Base-by-base conservation (phyloP, 2,797 vertebrate species). In the Crax fasciolata region DNA sequence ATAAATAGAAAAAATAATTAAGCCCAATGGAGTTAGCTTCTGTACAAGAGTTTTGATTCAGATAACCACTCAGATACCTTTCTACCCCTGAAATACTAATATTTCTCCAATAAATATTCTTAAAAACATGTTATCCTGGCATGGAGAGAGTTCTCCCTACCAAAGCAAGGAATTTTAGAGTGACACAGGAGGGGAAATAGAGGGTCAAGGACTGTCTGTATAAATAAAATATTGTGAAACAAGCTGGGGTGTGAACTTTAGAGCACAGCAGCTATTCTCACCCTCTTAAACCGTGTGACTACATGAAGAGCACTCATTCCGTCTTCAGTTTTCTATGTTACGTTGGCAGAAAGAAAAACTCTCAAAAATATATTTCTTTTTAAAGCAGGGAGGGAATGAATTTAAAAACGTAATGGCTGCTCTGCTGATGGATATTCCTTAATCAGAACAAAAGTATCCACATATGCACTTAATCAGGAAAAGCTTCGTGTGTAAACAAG, bases 1-100 rank as follows among this genome's bases (percentile, higher is more conserved):
- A 49, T 83, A 90, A 95, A 83, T 13, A 85, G 43, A 83, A 74
- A 3, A 84, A 79, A 9, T 66, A 79, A 89, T 76, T 87, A 82
- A 71, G 51, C 43, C 20, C 3, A 71, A 49, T 57, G 19, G 6
- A 52, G 74, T 16, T 93, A 44, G 38, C 44, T 87, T 11, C n/a
- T 59, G 6, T 74, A 79, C 10, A 63, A 30, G 27, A 79, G n/a
- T 44, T 94, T 92, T 87, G 87, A 80, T 74, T 82, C 21, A 92
- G 72, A 46, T 66, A 73, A 73, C 10, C 7, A 48, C 63, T 61
- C 32, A 77, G 25, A 49, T 90, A 43, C 27, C 18, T 1, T 38
- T 39, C 68, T 88, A 14, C 10, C 9, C 25, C 41, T 71, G 14
- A 79, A 77, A 79, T 79, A 70, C 2, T 93, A 0, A 1, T 74